A percentile compares a stretch with the other conserved stretches of the same genome.
phyloP scores from a whole-genome alignment of 2,113 vertebrate species.

The Edolisoma coerulescens region DNA sequence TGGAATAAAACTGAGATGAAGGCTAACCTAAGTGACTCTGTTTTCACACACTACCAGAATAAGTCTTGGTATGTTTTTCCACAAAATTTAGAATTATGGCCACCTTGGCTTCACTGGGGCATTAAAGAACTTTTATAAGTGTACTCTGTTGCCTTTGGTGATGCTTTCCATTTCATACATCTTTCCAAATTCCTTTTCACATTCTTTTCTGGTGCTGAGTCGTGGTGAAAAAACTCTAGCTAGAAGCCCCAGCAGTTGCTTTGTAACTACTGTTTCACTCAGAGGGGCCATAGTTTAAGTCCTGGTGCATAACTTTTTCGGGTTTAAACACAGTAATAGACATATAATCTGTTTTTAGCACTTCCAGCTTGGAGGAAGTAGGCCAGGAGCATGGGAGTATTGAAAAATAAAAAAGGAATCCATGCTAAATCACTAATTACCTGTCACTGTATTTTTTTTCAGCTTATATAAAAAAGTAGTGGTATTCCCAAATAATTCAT shows the following conservation, averaged over 20 bases:
- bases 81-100: neutral
- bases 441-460: conserved; percentile 1
- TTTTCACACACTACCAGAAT: neutral
- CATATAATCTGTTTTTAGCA: neutral
- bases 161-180: neutral
- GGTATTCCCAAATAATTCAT: conserved; percentile 54
- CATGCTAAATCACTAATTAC: conserved; percentile 48
- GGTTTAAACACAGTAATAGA: conserved; percentile 33
- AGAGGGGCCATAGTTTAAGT: conserved; percentile 21
- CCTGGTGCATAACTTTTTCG: neutral
- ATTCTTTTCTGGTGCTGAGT: neutral
- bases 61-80: neutral
- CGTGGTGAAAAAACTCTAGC: neutral
- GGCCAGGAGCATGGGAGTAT: neutral
- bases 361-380: conserved; percentile 36
- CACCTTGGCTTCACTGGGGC: neutral
- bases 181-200: neutral
- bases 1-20: neutral
- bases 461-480: conserved; percentile 13
- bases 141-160: neutral
- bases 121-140: neutral
- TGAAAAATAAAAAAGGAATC: conserved; percentile 32
- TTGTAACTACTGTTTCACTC: neutral
- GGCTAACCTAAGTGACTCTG: neutral
- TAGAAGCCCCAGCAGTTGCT: neutral